phyloP scores from a whole-genome alignment of 1,140 invertebrate species.

The Drosophila hydei region DNA sequence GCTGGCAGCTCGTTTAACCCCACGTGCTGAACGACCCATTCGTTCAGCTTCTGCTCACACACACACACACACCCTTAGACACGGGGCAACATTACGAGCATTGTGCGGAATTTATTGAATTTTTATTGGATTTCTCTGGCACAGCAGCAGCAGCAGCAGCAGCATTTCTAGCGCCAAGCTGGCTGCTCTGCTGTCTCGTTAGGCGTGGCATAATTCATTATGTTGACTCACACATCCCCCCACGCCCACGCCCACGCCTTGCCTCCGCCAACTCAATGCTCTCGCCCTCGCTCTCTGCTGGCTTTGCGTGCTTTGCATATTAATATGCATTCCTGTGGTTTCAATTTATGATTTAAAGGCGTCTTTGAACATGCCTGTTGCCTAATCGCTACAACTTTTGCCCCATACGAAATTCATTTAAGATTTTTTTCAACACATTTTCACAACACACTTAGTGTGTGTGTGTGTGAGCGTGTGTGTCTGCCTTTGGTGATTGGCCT shows the following conservation, averaged over 20 bases:
- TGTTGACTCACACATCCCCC: slow-evolving; percentile 60
- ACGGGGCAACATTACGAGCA: slow-evolving; percentile 44
- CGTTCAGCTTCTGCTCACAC: slow-evolving; percentile 23
- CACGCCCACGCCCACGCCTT: background rate
- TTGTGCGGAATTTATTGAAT: slow-evolving; percentile 80
- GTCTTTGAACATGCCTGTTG: slow-evolving; percentile 29
- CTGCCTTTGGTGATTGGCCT: slow-evolving; percentile 46
- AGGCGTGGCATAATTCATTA: slow-evolving; percentile 82
- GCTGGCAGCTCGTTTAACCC: slow-evolving; percentile 39
- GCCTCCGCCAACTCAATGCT: background rate
- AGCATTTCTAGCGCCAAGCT: slow-evolving; percentile 45
- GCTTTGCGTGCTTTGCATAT: slow-evolving; percentile 73
- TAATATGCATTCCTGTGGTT: slow-evolving; percentile 74
- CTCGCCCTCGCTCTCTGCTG: slow-evolving; percentile 4
- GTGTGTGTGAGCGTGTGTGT: too few relatives aligned
- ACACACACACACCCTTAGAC: slow-evolving; percentile 6
- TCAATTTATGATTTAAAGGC: slow-evolving; percentile 74
- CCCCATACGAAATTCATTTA: slow-evolving; percentile 11
- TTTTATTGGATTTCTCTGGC: slow-evolving; percentile 78
- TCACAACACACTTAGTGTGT: background rate
- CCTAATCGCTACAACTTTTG: slow-evolving; percentile 43
- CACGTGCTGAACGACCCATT: slow-evolving; percentile 39
- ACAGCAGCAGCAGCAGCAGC: slow-evolving; percentile 19
- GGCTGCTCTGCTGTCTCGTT: slow-evolving; percentile 72
- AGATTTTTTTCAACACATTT: slow-evolving; percentile 12